These are phyloP conservation scores for Hemistola chrysoprasaria DNA, from an alignment of 2,888 invertebrate species.

Conservation along the genomic window DNA sequence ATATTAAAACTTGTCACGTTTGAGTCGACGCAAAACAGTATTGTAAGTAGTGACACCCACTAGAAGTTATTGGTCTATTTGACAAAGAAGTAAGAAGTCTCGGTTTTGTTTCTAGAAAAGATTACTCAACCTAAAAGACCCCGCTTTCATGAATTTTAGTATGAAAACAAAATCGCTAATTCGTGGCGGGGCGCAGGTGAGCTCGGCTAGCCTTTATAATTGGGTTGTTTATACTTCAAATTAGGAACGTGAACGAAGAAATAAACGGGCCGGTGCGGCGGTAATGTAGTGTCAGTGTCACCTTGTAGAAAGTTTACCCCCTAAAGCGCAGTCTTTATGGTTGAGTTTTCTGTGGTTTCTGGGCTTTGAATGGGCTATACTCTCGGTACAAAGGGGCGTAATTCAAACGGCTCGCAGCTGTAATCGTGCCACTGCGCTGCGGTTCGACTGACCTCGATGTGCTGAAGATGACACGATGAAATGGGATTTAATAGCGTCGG, in stretches of 20 bases:
- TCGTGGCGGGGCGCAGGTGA: no score
- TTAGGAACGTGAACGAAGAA: no score
- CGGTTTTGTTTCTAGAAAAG: constrained; percentile 27
- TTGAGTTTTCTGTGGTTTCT: no score
- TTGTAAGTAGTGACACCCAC: constrained; percentile 32
- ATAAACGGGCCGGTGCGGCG: no score
- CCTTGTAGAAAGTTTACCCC: no score
- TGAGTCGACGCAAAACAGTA: constrained; percentile 29
- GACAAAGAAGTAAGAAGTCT: constrained; percentile 32
- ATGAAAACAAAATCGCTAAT: no score
- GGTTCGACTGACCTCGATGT: constrained; percentile 31
- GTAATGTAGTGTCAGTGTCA: no score
- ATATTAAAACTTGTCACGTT: constrained; percentile 38
- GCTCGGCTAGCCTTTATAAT: no score
- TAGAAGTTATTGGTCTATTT: constrained; percentile 23
- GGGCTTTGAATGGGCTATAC: constrained; percentile 32
- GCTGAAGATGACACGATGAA: constrained; percentile 30
- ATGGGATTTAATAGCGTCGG: constrained; percentile 21
- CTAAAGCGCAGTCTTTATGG: no score
- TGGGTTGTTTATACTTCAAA: no score
- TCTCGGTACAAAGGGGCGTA: constrained; percentile 42
- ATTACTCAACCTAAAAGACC: no score
- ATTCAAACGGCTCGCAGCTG: constrained; percentile 37
- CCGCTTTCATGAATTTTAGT: no score
- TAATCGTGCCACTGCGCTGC: constrained; percentile 37